phyloP scores from a whole-genome alignment of 1,140 invertebrate species.

The Ceratina calcarata region DNA sequence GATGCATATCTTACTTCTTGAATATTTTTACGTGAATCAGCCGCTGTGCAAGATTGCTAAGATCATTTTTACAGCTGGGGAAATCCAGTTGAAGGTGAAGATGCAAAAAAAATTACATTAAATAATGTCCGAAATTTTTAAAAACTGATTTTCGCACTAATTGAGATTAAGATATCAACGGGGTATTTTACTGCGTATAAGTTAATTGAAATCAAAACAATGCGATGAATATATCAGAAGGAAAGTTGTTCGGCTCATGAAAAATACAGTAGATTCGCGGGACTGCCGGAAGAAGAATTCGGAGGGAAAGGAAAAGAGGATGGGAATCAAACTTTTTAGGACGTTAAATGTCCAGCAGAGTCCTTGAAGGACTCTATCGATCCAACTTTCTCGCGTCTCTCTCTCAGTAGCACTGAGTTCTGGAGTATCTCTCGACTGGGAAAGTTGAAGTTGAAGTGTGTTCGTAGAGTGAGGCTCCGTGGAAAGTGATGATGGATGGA shows the following conservation, averaged over 20 bases:
- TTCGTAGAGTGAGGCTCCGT: not conserved
- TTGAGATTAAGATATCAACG: too few relatives aligned
- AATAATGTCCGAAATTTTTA: too few relatives aligned
- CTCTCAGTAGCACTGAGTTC: not conserved
- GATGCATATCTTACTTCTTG: not conserved
- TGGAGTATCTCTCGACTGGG: slow-evolving; percentile 20
- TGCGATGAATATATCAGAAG: not conserved
- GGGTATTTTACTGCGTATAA: not conserved
- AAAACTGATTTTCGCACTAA: too few relatives aligned
- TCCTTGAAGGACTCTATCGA: slow-evolving; percentile 36
- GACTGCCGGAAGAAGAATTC: too few relatives aligned
- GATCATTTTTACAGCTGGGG: too few relatives aligned
- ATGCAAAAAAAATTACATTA: too few relatives aligned
- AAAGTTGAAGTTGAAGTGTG: slow-evolving; percentile 25
- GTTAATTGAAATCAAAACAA: not conserved
- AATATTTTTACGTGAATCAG: not conserved
- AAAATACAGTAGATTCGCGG: not conserved
- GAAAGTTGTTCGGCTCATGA: not conserved
- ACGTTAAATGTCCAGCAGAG: slow-evolving; percentile 28
- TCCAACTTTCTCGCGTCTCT: slow-evolving; percentile 26
- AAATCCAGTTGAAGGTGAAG: too few relatives aligned
- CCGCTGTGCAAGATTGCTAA: too few relatives aligned
- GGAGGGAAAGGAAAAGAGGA: too few relatives aligned
- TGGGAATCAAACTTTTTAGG: slow-evolving; percentile 11
- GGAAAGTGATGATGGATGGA: slow-evolving; percentile 28